Conservation (phyloP, 1,140 invertebrate species). For the Varroa destructor region DNA sequence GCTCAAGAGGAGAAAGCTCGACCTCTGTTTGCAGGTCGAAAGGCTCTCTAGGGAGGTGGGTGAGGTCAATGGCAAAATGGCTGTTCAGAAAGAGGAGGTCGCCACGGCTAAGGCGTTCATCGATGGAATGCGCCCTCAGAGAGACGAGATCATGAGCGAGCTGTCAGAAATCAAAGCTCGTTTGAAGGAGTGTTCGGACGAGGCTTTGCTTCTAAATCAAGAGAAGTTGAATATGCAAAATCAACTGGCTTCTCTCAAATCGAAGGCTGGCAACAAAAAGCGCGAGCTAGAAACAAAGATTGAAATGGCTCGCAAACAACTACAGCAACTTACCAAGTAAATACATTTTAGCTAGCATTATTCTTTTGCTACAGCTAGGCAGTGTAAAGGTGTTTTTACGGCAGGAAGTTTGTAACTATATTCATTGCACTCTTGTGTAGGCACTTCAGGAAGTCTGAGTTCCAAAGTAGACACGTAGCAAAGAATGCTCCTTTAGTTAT, state of each 20-base stretch:
- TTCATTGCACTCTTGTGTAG: too few relatives aligned
- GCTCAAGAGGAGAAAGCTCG: slow-evolving; percentile 76
- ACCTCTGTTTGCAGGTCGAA: slow-evolving; percentile 64
- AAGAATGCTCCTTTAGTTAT: too few relatives aligned
- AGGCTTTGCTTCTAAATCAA: slow-evolving; percentile 44
- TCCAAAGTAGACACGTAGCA: too few relatives aligned
- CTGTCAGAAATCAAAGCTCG: slow-evolving; percentile 67
- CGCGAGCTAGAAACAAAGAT: slow-evolving; percentile 30
- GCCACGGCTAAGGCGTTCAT: slow-evolving; percentile 85
- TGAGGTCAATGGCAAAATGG: slow-evolving; percentile 71
- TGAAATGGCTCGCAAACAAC: slow-evolving; percentile 30
- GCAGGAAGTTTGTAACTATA: too few relatives aligned
- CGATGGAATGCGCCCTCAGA: slow-evolving; percentile 77
- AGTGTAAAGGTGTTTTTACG: too few relatives aligned
- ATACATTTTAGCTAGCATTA: slow-evolving; percentile 6
- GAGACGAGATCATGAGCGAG: slow-evolving; percentile 75
- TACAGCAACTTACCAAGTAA: slow-evolving; percentile 33
- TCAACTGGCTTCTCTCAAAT: slow-evolving; percentile 33
- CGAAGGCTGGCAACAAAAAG: slow-evolving; percentile 29
- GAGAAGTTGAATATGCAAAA: slow-evolving; percentile 36
- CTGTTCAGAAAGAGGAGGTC: slow-evolving; percentile 71
- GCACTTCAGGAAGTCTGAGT: too few relatives aligned
- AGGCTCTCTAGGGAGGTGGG: slow-evolving; percentile 66
- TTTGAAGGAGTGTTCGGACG: slow-evolving; percentile 55
- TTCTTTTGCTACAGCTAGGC: too few relatives aligned